Conservation (phyloP, 2,888 invertebrate species). For the Eilema depressum region DNA sequence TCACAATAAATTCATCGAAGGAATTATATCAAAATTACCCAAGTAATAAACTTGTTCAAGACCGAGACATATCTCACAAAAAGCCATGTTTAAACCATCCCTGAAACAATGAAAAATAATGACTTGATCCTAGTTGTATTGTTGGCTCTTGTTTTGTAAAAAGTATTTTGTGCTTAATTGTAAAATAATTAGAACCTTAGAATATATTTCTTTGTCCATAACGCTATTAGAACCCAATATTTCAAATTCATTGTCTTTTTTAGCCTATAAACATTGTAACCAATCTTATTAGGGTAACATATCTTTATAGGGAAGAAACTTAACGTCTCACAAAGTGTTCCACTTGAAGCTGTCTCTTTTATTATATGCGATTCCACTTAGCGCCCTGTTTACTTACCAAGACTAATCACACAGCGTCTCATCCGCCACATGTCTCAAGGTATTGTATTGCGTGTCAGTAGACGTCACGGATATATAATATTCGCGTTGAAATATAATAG, state of each 20-base stretch:
- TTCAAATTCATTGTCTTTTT: not conserved
- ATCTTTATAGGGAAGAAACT: not conserved
- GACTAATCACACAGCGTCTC: not conserved
- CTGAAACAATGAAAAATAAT: no score
- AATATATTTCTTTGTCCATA: not conserved
- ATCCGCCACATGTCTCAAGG: conserved; percentile 10
- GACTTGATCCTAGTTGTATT: not conserved
- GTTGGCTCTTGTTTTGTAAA: not conserved
- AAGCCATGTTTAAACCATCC: no score
- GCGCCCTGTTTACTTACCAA: conserved; percentile 5
- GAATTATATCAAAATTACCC: no score
- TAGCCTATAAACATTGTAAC: not conserved
- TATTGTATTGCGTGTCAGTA: conserved; percentile 29
- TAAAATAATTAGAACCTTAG: not conserved
- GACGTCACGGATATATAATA: conserved; percentile 39
- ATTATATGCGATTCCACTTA: not conserved
- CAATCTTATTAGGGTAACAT: not conserved
- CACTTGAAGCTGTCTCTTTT: not conserved
- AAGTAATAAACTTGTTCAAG: no score
- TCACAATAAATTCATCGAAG: no score
- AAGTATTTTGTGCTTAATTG: not conserved
- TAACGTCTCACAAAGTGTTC: not conserved
- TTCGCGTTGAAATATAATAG: conserved; percentile 40
- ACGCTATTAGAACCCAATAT: not conserved
- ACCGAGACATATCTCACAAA: no score